phyloP scores from a whole-genome alignment of 2,113 vertebrate genomes.

The Saimiri boliviensis region DNA sequence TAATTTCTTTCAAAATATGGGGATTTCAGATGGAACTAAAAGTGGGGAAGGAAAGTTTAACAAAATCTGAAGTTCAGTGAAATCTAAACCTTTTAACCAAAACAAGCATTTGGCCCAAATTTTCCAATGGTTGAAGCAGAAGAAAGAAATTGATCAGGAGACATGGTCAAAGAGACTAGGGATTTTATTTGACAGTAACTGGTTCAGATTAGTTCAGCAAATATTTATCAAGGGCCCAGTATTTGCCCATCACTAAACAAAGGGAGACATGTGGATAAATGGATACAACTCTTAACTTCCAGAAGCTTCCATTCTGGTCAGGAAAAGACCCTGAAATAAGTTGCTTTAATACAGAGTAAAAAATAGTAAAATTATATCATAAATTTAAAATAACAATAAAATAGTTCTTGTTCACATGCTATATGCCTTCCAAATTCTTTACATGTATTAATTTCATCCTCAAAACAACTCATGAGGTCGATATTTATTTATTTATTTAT shows the following conservation, averaged over 20 bases:
- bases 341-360: not conserved
- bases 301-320: not conserved
- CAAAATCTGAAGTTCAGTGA: not conserved
- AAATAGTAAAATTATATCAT: not conserved
- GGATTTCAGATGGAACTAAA: not conserved
- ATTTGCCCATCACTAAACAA: not conserved
- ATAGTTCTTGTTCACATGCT: not conserved
- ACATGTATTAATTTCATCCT: not conserved
- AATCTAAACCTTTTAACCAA: not conserved
- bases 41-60: not conserved
- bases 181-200: not conserved
- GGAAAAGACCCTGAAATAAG: not conserved
- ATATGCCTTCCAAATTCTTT: not conserved
- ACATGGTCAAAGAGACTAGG: not conserved
- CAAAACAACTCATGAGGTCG: not conserved
- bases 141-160: not conserved
- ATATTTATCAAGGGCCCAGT: not conserved
- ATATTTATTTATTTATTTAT: too few relatives aligned
- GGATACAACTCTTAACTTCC: not conserved
- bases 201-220: not conserved
- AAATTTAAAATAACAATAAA: not conserved
- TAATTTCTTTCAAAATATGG: conserved; percentile 42
- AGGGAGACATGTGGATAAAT: not conserved
- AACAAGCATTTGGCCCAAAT: not conserved
- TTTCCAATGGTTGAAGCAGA: not conserved